Conservation (phyloP, 1,140 invertebrate species). For the Heliconius hewitsoni region DNA sequence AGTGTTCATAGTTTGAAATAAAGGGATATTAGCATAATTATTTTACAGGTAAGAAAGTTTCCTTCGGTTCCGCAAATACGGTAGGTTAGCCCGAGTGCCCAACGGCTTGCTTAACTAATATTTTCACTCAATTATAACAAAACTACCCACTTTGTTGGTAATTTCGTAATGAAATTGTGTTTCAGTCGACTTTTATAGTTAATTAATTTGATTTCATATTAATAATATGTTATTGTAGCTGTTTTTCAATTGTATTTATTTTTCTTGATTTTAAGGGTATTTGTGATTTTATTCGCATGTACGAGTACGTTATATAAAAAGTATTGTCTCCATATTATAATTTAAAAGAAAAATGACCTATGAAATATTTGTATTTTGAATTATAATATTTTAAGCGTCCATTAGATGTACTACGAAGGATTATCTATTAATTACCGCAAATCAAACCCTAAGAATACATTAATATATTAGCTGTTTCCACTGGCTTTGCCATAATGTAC, state of each 20-base stretch:
- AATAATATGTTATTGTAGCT: not conserved
- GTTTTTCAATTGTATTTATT: not conserved
- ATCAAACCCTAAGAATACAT: no score
- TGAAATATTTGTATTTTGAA: no score
- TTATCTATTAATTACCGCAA: no score
- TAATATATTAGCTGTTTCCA: no score
- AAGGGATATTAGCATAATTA: conserved; percentile 6
- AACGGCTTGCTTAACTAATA: conserved; percentile 8
- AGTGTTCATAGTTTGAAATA: conserved; percentile 6
- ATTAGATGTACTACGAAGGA: no score
- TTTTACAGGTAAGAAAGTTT: conserved; percentile 12
- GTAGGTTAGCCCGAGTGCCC: not conserved
- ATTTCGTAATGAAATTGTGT: not conserved
- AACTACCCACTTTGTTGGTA: not conserved
- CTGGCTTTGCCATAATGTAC: no score
- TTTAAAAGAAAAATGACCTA: no score
- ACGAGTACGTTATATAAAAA: no score
- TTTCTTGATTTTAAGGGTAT: no score
- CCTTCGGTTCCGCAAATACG: not conserved
- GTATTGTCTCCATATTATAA: no score
- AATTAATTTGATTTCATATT: not conserved
- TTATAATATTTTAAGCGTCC: no score
- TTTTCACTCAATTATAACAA: conserved; percentile 9
- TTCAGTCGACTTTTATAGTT: not conserved
- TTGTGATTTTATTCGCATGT: no score